Evolutionary conservation across 2,888 invertebrate species (phyloP).

Genomic region (Fragum whitleyi): DNA sequence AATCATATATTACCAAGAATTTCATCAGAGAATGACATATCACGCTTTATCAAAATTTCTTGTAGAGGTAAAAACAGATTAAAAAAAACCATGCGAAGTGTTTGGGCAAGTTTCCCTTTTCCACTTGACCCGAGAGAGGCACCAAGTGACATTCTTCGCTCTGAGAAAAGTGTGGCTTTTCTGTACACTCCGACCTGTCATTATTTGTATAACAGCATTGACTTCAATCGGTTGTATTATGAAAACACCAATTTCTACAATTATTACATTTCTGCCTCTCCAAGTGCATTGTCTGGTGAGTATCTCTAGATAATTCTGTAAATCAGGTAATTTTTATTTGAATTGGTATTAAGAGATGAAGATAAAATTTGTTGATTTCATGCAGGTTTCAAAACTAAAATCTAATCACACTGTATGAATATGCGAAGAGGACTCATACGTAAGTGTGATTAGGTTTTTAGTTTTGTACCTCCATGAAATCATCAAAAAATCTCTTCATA

Average conservation of each 20-base stretch:
- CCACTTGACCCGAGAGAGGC: conserved; percentile 1
- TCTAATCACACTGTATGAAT: no score
- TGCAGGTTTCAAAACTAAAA: no score
- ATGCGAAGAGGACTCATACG: no score
- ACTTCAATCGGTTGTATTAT: neutral
- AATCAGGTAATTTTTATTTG: no score
- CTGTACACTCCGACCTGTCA: conserved; percentile 30
- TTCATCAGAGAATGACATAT: neutral
- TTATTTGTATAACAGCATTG: conserved; percentile 6
- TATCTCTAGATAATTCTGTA: no score
- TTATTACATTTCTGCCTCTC: neutral
- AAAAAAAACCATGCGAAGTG: conserved; percentile 34
- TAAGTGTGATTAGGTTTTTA: no score
- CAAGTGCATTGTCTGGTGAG: conserved; percentile 17
- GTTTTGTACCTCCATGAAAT: no score
- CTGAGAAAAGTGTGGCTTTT: conserved; percentile 34
- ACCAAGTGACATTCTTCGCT: neutral
- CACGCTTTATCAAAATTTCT: neutral
- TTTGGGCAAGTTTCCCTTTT: conserved; percentile 35
- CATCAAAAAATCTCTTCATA: no score
- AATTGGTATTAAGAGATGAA: no score
- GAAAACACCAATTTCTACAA: conserved; percentile 8
- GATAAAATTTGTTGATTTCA: no score
- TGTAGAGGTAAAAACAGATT: neutral
- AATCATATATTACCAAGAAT: conserved; percentile 48